Evolutionary conservation across 2,113 vertebrate genomes (phyloP), one percentile per base, ranked within the genome.

Genomic region (Charina bottae): DNA sequence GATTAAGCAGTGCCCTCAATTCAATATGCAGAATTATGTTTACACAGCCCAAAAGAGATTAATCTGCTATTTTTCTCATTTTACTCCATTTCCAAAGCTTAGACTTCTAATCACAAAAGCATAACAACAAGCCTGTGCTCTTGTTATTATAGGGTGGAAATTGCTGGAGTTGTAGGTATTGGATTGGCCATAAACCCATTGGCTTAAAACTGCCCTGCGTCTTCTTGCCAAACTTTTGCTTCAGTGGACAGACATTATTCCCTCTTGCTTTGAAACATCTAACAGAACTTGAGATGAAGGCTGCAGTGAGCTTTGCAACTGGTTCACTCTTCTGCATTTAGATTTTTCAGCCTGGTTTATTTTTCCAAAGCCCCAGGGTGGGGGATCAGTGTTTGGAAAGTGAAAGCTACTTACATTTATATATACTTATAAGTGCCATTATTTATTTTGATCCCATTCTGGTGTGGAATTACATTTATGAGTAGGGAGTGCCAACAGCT

Each of bases 1-100:
- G 97, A 99, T 98, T 98, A 98, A 92, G 96, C 97, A 96, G 94
- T 42, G 92, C 90, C 90, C 89, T 94, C 94, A 93, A 97, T 96
- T 97, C 96, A 97, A 96, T 97, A 97, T 96, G 96, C 92, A 97
- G 95, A 97, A 97, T 96, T 96, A 96, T 95, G 96, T 97, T 97
- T 98, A 97, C 96, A 98, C 96, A 95, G 94, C 86, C 93, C 92
- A 93, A 83, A 93, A 94, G 90, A 96, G 94, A 97, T 97, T 96
- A 94, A 96, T 96, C 92, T 96, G 85, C 37, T 90, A 88, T 93
- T 96, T 94, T 93, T 94, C 92, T 98, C 97, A 97, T 97, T 98
- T 97, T 96, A 95, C 94, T 96, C 89, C 46, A 93, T 96, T 96
- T 96, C 95, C 92, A 95, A 95, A 91, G 84, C 72, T 94, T 93